phyloP scores from a whole-genome alignment of 2,888 invertebrate species.

The Thecophora atra region DNA sequence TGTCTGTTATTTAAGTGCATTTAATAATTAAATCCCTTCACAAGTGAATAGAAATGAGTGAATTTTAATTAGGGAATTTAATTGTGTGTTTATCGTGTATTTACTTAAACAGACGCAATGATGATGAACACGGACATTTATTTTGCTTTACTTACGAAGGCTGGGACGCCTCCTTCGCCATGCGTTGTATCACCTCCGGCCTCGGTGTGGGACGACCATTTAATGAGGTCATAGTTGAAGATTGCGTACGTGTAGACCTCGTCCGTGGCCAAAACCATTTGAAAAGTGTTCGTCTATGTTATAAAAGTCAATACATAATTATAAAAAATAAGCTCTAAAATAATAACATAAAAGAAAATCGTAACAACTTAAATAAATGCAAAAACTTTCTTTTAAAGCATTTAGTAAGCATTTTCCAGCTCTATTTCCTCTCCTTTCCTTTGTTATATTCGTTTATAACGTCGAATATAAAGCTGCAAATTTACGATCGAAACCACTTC shows the following conservation, averaged over 20 bases:
- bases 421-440: neutral
- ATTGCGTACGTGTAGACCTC: conserved; percentile 95
- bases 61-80: neutral
- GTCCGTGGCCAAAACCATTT: conserved; percentile 91
- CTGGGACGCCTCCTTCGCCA: conserved; percentile 88
- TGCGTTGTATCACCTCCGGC: conserved; percentile 88
- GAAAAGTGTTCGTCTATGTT: conserved; percentile 91
- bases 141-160: conserved; percentile 74
- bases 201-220: conserved; percentile 91
- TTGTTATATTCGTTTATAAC: no score
- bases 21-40: neutral
- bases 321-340: neutral
- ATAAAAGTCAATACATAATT: conserved; percentile 8
- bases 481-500: neutral
- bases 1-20: neutral
- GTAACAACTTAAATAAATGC: no score
- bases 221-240: conserved; percentile 90
- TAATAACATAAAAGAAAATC: neutral
- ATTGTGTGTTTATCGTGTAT: neutral
- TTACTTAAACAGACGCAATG: neutral
- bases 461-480: no score
- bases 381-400: no score
- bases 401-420: neutral
- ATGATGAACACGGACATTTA: no score
- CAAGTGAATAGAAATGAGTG: neutral